Base-by-base conservation (phyloP, 2,113 vertebrate species). In the Nothoprocta pentlandii region DNA sequence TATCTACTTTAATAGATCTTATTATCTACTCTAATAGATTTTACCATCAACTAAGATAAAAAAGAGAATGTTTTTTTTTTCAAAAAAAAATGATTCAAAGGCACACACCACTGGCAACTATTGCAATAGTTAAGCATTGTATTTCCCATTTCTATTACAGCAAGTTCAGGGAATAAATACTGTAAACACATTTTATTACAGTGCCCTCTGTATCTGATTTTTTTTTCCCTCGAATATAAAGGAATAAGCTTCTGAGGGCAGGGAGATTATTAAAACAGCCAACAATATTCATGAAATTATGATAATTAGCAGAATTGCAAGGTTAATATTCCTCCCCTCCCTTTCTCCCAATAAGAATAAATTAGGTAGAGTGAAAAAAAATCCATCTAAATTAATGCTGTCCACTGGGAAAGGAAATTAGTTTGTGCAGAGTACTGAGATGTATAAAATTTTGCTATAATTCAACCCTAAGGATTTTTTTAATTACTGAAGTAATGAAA, bases 401-500 rank as follows among this genome's bases (percentile, higher is more conserved):
- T 95, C 89, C 67, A 95, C 64, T 94, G 94, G 89, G 90, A 97
- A 83, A 97, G n/a, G 96, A 96, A 97, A 96, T 94, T 95, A 96
- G 85, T 94, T 95, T 94, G 87, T 88, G 58, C 80, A 95, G 87
- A 92, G 71, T 92, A 96, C 78, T 92, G 95, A 90, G 85, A 95
- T 92, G 81, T 96, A 93, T 95, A 96, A 96, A 97, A 86, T 91
- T 96, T 97, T 95, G 94, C 87, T 94, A 71, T 95, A 96, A 97
- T 96, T 96, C 93, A 97, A 89, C 94, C 92, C 91, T 94, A 97
- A 94, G 89, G 94, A 96, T 87, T 96, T 94, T 92, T 97, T 96
- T 93, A 97, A 97, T 97, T 97, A 96, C 83, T 81, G 88, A 85
- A 93, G 92, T 95, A 97, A 97, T 89, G 68, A 96, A 97, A 93